These are phyloP conservation scores for Ambastaia sidthimunki DNA, from an alignment of 2,797 vertebrate species.

Conservation along the genomic window DNA sequence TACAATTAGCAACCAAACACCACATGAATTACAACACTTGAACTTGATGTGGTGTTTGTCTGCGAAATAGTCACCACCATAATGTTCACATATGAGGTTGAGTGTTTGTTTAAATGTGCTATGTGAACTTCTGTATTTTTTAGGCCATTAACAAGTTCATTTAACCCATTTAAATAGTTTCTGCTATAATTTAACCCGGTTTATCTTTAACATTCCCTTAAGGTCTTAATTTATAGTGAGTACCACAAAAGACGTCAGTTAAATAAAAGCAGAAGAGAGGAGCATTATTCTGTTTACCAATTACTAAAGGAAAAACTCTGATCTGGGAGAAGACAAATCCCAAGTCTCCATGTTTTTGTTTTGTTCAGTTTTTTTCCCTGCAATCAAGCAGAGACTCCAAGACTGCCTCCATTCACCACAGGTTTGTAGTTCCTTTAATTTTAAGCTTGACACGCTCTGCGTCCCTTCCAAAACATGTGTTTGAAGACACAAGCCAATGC, in stretches of 20 bases:
- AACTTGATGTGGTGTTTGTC: not conserved
- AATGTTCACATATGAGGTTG: not conserved
- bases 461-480: conserved; percentile 27
- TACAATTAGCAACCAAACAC: not conserved
- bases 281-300: conserved; percentile 20
- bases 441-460: conserved; percentile 19
- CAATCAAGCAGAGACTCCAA: conserved; percentile 49
- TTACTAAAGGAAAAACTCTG: conserved; percentile 20
- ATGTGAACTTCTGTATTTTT: not conserved
- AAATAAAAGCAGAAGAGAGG: not conserved
- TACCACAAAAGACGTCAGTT: not conserved
- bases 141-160: not conserved
- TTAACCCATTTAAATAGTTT: not conserved
- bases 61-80: too few relatives aligned
- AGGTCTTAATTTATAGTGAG: not conserved
- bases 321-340: not conserved
- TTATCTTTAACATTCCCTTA: not conserved
- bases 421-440: conserved; percentile 36
- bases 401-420: conserved; percentile 34
- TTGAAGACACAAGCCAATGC: conserved; percentile 24
- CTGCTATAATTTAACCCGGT: not conserved
- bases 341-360: conserved; percentile 23
- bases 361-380: conserved; percentile 17
- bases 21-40: not conserved
- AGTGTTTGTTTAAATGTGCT: not conserved